Base-by-base conservation (phyloP, 2,888 invertebrate genomes). In the Mythimna loreyi region DNA sequence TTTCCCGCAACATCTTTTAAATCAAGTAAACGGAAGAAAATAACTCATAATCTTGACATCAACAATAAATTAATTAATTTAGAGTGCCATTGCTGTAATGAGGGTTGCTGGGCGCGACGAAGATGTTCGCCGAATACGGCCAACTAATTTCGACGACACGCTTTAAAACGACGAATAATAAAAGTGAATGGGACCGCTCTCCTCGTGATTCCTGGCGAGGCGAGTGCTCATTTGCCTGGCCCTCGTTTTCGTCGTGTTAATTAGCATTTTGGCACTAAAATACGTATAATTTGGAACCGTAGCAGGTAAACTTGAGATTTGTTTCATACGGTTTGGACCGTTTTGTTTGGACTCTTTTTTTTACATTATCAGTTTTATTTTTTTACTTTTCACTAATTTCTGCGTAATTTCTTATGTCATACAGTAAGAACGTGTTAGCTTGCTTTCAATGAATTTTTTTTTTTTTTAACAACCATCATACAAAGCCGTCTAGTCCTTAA, bases 221-320 rank as follows among this genome's bases (percentile, higher is more conserved):
- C 78, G 89, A 86, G 87, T 89, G 89, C 92, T 94, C 93, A 92
- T 93, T 94, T 93, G 86, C 91, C 92, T 89, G 89, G 87, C 87
- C 90, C 87, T 88, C 92, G 89, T 92, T 92, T 90, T 89, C 86
- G 89, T 88, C 88, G 90, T 92, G 92, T 92, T 94, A 94, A 95
- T 95, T 95, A 95, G 94, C 93, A 93, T 94, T 94, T 94, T 94
- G 94, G 93, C 93, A 92, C 93, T 93, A 93, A 92, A 89, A 90
- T 91, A 90, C 88, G 89, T 90, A 91, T 92, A 91, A 94, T 92
- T 92, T 93, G 90, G 90, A 89, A 90, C 75, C 75, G 78, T 78
- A 69, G 73, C 81, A 80, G 79, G 86, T 82, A 81, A 78, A 79
- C 73, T 80, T 82, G 72, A 80, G 77, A 78, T 82, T 83, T 80